Base-by-base conservation (phyloP, 2,113 vertebrate genomes). In the Scomber scombrus region DNA sequence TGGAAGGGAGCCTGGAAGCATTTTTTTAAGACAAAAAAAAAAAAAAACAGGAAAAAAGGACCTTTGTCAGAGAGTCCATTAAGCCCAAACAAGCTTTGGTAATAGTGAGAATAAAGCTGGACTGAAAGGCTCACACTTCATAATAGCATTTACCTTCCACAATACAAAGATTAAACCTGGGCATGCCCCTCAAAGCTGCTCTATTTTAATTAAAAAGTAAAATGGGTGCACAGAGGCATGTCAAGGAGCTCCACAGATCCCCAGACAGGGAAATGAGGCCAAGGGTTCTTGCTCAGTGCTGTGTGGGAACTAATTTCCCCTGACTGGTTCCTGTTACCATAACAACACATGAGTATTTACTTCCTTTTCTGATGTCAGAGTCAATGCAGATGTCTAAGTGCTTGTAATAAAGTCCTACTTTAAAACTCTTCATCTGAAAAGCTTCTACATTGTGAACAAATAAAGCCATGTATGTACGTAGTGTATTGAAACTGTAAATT, bases 311-410 rank as follows among this genome's bases (percentile, higher is more conserved):
- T 75, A 62, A 88, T 90, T 87, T 81, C 65, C 72, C 62, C 57
- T 4, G 65, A 88, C 85, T 85, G 75, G 76, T 78, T 63, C 74
- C 74, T 70, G 94, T 93, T 93, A 82, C 95, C 90, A 95, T 93
- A 90, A 92, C 87, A 94, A 95, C 93, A 31, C 70, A 75, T 83
- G 95, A 90, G 93, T 92, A 95, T 94, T 94, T 93, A 95, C 93
- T 94, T 95, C 88, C 92, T 93, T 90, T 89, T 75, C 51, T 82
- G 71, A 62, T 71, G 85, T 85, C 64, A 74, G 84, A 82, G 74
- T 81, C 56, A 66, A 86, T 75, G 43, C 71, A 71, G 77, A 79
- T 49, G 49, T 57, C 61, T 57, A 31, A 75, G 34, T 40, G 34
- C 34, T 40, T 84, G 56, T 80, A 45, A 68, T 61, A 68, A 29